phyloP scores from a whole-genome alignment of 2,113 vertebrate genomes.

The Litocranius walleri region DNA sequence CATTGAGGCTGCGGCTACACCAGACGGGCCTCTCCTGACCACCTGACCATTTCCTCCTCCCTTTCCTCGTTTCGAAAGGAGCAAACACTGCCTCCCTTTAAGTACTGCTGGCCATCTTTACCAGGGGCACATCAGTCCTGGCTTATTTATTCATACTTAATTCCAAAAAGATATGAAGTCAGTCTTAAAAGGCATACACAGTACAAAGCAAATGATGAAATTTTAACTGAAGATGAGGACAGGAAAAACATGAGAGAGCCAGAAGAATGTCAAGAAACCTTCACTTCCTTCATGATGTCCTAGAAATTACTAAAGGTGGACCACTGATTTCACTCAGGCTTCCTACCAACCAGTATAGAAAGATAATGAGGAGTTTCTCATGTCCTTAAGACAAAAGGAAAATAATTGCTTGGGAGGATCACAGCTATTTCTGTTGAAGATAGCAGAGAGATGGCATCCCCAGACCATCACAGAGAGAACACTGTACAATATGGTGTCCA shows the following conservation, averaged over 20 bases:
- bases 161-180: background rate
- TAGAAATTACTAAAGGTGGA: background rate
- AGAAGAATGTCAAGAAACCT: background rate
- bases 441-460: background rate
- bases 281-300: background rate
- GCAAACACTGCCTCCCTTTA: background rate
- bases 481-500: background rate
- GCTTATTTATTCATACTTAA: background rate
- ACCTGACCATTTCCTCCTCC: no score
- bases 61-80: background rate
- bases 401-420: background rate
- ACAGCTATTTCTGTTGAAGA: background rate
- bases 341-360: background rate
- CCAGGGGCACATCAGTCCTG: background rate
- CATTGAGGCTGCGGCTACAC: rapidly evolving
- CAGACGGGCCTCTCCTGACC: background rate
- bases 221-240: background rate
- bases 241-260: background rate
- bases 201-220: background rate
- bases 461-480: background rate
- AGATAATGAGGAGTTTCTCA: background rate
- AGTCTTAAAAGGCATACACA: background rate
- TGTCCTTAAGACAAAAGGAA: background rate
- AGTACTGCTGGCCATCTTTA: background rate
- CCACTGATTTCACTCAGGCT: background rate